Percentiles rank a stretch among this genome's conserved stretches.
Conservation (phyloP, 2,888 invertebrate genomes). For the Pristionchus maxplancki region DNA sequence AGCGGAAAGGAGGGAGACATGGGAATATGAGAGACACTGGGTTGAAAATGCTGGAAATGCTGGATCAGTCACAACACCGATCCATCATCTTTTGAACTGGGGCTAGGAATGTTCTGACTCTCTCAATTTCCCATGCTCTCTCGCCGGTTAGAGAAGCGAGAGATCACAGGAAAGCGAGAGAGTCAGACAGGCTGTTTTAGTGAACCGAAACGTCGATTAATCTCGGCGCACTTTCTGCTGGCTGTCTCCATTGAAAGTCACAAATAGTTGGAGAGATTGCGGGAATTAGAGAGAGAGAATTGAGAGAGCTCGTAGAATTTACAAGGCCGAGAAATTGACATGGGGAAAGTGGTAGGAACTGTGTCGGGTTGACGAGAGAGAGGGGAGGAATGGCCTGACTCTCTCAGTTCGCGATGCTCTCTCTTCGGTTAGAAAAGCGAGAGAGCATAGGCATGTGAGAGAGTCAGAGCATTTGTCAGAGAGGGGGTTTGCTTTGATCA, state of each 20-base stretch:
- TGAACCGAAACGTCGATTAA: background rate
- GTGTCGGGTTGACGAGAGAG: background rate
- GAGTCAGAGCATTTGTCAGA: too few species aligned
- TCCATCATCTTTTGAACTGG: background rate
- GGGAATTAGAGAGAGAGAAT: background rate
- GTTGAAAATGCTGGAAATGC: background rate
- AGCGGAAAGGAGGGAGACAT: background rate
- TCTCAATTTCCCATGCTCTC: too few species aligned
- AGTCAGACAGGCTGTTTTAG: background rate
- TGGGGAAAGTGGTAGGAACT: background rate
- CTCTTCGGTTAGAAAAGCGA: background rate
- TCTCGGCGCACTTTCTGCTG: slow-evolving; percentile 2
- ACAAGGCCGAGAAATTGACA: slow-evolving; percentile 40
- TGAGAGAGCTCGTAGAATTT: slow-evolving; percentile 13
- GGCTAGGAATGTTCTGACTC: too few species aligned
- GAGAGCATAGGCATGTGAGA: background rate
- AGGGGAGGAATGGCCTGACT: too few species aligned
- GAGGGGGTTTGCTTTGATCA: background rate
- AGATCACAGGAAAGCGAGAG: too few species aligned
- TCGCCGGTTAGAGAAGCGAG: too few species aligned
- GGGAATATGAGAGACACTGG: background rate
- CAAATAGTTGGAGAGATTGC: background rate
- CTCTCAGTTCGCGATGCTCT: too few species aligned
- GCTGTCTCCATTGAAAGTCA: background rate
- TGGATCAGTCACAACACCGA: background rate